These are phyloP conservation scores for Eutrigla gurnardus DNA, from an alignment of 2,797 vertebrate species.

Conservation along the genomic window DNA sequence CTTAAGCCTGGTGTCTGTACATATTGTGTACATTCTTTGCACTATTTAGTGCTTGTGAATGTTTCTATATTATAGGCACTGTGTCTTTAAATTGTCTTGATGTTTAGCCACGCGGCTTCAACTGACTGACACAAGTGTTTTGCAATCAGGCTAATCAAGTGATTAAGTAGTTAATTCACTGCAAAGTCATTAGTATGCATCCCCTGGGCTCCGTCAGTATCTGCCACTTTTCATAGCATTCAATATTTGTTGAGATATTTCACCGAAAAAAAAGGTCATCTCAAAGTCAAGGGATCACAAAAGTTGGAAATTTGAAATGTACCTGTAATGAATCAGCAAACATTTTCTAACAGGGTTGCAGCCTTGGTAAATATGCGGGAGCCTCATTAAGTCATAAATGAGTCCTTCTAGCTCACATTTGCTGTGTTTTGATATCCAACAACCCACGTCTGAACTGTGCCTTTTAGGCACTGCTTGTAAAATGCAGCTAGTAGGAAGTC, in stretches of 20 bases:
- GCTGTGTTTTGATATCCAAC: neutral
- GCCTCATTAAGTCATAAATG: neutral
- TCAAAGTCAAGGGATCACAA: neutral
- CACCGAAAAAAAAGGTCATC: neutral
- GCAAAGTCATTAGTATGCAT: neutral
- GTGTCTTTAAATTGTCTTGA: too few species aligned
- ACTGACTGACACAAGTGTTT: too few species aligned
- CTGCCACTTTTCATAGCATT: neutral
- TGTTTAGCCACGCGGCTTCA: too few species aligned
- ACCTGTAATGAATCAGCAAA: neutral
- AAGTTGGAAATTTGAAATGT: neutral
- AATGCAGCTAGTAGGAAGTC: neutral
- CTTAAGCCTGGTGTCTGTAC: too few species aligned
- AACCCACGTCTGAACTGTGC: neutral
- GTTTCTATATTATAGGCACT: too few species aligned
- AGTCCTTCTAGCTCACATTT: neutral
- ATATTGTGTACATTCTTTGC: too few species aligned
- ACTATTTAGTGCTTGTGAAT: too few species aligned
- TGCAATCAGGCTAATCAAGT: too few species aligned
- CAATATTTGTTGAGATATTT: constrained; percentile 4
- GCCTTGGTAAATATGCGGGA: neutral
- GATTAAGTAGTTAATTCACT: too few species aligned
- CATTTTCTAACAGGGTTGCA: neutral
- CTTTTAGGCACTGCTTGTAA: neutral
- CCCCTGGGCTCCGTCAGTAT: neutral